Evolutionary conservation across 2,888 invertebrate species (phyloP).

Genomic region (Troides helena): DNA sequence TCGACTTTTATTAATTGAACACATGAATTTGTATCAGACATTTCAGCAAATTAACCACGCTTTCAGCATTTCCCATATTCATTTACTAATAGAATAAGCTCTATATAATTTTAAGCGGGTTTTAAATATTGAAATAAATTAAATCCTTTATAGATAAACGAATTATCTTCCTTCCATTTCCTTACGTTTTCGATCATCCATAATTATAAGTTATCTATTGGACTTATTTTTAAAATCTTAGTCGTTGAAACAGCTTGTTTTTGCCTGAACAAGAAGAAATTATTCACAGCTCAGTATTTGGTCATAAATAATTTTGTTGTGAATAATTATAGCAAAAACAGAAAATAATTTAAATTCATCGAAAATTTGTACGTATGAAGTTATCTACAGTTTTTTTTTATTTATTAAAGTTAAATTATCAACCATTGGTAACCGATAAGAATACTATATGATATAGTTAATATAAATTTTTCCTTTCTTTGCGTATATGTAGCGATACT

Average conservation of each 20-base stretch:
- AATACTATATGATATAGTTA: no score
- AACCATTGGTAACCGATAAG: no score
- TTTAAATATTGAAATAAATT: not conserved
- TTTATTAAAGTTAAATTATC: no score
- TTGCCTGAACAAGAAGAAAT: no score
- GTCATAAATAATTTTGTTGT: not conserved
- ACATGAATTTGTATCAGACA: slow-evolving; percentile 25
- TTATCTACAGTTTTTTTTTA: no score
- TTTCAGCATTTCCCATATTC: slow-evolving; percentile 11
- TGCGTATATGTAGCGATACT: no score
- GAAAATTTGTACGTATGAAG: no score
- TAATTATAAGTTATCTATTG: not conserved
- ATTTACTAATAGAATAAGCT: slow-evolving; percentile 20
- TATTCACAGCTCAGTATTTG: no score
- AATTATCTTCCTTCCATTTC: no score
- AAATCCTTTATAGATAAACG: not conserved
- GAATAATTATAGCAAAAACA: not conserved
- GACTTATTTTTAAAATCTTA: not conserved
- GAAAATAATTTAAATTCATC: not conserved
- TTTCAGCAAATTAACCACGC: slow-evolving; percentile 15
- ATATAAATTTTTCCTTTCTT: no score
- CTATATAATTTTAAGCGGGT: not conserved
- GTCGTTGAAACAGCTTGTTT: no score
- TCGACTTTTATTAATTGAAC: slow-evolving; percentile 30
- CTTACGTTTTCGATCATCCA: no score